Conservation (phyloP, 2,797 vertebrate species). For the Galaxias olidus region DNA sequence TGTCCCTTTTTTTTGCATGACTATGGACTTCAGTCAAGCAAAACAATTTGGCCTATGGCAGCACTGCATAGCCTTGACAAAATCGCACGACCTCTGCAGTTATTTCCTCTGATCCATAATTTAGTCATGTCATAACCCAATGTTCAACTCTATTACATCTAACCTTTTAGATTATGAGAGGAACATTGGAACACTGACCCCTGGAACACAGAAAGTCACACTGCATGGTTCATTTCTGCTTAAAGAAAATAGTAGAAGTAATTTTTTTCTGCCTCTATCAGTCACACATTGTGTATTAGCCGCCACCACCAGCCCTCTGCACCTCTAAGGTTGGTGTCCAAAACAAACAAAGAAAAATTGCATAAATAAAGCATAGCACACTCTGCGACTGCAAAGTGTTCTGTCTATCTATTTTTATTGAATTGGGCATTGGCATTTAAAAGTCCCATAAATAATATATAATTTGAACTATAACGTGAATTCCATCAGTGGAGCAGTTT, state of each 20-base stretch:
- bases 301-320: background rate
- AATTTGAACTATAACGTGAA: conserved; percentile 51
- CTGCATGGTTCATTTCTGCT: too few species aligned
- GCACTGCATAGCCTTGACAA: background rate
- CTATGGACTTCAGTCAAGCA: too few species aligned
- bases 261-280: too few species aligned
- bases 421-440: conserved; percentile 47
- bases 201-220: too few species aligned
- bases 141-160: background rate
- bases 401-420: conserved; percentile 30
- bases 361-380: conserved; percentile 41
- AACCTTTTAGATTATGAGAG: background rate
- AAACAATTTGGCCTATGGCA: too few species aligned
- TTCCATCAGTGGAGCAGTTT: conserved; percentile 33
- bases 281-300: too few species aligned
- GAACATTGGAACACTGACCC: too few species aligned
- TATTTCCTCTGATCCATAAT: background rate
- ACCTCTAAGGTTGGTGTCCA: conserved; percentile 24
- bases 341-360: conserved; percentile 24
- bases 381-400: conserved; percentile 33
- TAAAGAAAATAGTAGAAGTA: too few species aligned
- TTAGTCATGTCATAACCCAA: background rate
- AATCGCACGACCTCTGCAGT: background rate
- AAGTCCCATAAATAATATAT: conserved; percentile 58
- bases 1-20: too few species aligned